Evolutionary conservation across 2,888 invertebrate species (phyloP).

Genomic region (Cantharis rustica): DNA sequence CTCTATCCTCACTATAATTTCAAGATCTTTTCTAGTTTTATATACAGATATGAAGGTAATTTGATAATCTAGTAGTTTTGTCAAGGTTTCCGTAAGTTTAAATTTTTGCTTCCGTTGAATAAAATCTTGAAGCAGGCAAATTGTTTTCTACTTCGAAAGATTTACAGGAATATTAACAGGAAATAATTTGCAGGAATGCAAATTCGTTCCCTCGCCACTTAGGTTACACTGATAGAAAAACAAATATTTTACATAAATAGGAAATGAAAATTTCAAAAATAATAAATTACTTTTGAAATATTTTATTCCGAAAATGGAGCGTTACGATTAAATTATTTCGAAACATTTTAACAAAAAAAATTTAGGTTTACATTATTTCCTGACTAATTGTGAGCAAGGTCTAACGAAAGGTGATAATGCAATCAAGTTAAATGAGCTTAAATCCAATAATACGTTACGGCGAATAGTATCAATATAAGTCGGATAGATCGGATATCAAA

Average conservation of each 20-base stretch:
- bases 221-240: background rate
- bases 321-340: no score
- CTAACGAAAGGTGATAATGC: background rate
- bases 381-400: background rate
- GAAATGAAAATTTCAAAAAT: background rate
- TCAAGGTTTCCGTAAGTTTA: background rate
- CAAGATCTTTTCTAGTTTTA: background rate
- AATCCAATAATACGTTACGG: background rate
- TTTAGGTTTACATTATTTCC: background rate
- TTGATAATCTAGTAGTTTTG: background rate
- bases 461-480: background rate
- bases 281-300: no score
- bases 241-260: background rate
- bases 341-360: background rate
- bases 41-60: background rate
- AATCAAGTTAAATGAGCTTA: background rate
- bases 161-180: no score
- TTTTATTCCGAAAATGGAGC: no score
- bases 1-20: background rate
- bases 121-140: no score
- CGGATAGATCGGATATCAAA: background rate
- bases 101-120: background rate
- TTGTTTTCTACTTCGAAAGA: no score
- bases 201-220: no score
- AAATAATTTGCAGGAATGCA: no score